These are phyloP conservation scores for Spodoptera exigua DNA, from an alignment of 2,888 invertebrate species.

Conservation along the genomic window DNA sequence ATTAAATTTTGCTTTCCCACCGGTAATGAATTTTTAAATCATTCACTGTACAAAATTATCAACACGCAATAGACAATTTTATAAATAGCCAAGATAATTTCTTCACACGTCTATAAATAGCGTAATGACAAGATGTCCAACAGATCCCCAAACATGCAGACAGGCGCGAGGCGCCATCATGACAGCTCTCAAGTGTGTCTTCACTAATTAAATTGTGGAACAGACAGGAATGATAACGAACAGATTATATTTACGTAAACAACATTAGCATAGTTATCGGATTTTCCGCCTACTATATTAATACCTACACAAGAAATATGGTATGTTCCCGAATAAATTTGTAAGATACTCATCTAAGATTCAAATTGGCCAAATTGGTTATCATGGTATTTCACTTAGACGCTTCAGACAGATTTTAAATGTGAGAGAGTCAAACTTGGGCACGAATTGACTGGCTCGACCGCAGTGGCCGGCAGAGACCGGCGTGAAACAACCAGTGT, in stretches of 20 bases:
- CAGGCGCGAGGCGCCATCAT: conserved; percentile 72
- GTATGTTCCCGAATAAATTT: not conserved
- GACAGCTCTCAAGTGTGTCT: conserved; percentile 78
- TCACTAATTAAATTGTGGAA: conserved; percentile 75
- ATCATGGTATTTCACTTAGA: no score
- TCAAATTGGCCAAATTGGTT: not conserved
- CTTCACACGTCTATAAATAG: conserved; percentile 48
- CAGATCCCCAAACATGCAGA: conserved; percentile 65
- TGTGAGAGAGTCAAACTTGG: no score
- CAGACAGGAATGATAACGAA: conserved; percentile 71
- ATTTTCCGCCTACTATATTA: conserved; percentile 41
- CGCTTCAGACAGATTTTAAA: no score
- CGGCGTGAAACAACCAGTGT: no score
- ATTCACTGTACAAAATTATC: not conserved
- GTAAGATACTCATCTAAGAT: not conserved
- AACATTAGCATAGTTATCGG: conserved; percentile 58
- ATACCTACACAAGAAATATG: conserved; percentile 7
- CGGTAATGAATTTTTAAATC: no score
- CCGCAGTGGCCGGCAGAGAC: no score
- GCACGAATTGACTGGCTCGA: no score
- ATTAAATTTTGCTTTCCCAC: no score
- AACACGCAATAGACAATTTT: conserved; percentile 8
- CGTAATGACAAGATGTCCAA: conserved; percentile 55
- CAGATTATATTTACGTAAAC: conserved; percentile 64
- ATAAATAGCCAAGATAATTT: conserved; percentile 39